Evolutionary conservation across 2,888 invertebrate genomes (phyloP).

Genomic region (Andrena fulva): DNA sequence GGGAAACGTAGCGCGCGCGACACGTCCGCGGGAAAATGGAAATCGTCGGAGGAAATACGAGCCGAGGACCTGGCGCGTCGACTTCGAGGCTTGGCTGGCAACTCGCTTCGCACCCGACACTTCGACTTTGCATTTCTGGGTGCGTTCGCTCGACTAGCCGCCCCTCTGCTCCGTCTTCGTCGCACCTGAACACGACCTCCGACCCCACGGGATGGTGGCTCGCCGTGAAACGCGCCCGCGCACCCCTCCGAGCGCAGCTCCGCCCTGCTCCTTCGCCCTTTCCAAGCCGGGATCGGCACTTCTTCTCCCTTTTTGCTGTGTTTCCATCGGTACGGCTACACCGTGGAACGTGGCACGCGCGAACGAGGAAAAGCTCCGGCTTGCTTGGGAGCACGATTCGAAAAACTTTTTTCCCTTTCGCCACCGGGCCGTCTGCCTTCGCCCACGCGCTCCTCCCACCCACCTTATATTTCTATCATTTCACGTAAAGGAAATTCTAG

Average conservation of each 20-base stretch:
- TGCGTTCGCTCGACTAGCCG: slow-evolving; percentile 72
- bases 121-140: slow-evolving; percentile 76
- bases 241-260: slow-evolving; percentile 83
- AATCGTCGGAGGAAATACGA: slow-evolving; percentile 27
- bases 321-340: slow-evolving; percentile 34
- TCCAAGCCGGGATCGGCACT: slow-evolving; percentile 62
- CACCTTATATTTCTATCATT: not conserved
- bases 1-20: slow-evolving; percentile 2
- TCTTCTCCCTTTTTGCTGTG: slow-evolving; percentile 37
- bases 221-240: slow-evolving; percentile 75
- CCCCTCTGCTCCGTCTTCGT: slow-evolving; percentile 76
- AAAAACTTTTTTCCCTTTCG: not conserved
- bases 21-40: slow-evolving; percentile 16
- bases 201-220: slow-evolving; percentile 74
- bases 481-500: not conserved
- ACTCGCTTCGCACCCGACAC: slow-evolving; percentile 70
- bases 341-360: slow-evolving; percentile 29
- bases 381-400: not conserved
- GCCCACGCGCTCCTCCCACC: not conserved
- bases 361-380: slow-evolving; percentile 19
- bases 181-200: slow-evolving; percentile 78
- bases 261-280: slow-evolving; percentile 79
- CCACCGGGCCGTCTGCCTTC: not conserved
- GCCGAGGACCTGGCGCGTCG: slow-evolving; percentile 56
- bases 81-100: slow-evolving; percentile 66